Percentiles rank a stretch among this genome's conserved stretches.
Evolutionary conservation across 1,140 invertebrate species (phyloP).

Genomic region (Armadillidium nasatum): DNA sequence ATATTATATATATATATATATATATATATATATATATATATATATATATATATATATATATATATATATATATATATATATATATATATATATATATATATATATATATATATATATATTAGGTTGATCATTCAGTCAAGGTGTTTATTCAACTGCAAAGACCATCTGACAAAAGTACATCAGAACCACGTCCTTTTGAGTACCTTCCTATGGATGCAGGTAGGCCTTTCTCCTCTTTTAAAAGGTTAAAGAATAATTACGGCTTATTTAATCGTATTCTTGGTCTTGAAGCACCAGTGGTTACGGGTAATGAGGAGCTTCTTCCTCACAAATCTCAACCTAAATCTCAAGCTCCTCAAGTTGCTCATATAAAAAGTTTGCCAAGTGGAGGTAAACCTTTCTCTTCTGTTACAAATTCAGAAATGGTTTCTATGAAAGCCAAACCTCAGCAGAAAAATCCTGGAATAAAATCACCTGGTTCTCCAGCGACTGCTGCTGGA

Average conservation of each 20-base stretch:
- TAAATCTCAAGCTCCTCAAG: constrained; percentile 17
- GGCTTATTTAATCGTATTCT: constrained; percentile 61
- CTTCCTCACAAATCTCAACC: neutral
- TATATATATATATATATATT: neutral
- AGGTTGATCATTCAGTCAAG: constrained; percentile 65
- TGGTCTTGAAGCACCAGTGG: constrained; percentile 49
- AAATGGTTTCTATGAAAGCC: neutral
- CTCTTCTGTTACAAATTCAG: constrained; percentile 20
- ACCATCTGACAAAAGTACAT: constrained; percentile 75
- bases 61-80: neutral
- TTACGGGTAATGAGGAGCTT: neutral
- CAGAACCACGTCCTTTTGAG: constrained; percentile 71
- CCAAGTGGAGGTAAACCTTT: no score
- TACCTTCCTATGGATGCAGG: constrained; percentile 81
- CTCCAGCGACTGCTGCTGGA: neutral
- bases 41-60: neutral
- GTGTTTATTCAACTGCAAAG: constrained; percentile 77
- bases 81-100: no score
- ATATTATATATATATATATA: no score
- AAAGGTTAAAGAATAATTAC: constrained; percentile 67
- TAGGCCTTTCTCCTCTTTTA: constrained; percentile 66
- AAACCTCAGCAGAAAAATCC: neutral
- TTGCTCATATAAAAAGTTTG: no score
- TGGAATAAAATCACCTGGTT: neutral
- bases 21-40: no score